These are phyloP conservation scores for Kryptolebias ocellatus DNA, from an alignment of 2,797 vertebrate species.

Conservation along the genomic window DNA sequence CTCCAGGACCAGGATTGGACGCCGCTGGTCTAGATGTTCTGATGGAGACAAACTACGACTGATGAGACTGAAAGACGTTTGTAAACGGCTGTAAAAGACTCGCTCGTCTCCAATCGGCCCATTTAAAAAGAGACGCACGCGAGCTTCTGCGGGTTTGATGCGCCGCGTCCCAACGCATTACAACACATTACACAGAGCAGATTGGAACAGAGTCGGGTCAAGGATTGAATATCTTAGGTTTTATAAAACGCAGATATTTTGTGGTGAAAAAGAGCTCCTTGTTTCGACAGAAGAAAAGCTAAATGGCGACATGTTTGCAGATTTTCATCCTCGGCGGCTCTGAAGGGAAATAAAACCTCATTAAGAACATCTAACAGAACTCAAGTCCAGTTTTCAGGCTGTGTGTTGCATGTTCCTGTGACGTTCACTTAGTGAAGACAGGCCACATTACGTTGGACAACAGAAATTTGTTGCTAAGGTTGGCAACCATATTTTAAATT, in stretches of 20 bases:
- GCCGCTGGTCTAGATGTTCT: neutral
- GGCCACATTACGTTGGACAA: no score
- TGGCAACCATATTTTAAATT: no score
- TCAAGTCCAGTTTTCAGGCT: no score
- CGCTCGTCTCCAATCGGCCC: rapidly evolving
- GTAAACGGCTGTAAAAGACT: neutral
- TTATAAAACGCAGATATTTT: neutral
- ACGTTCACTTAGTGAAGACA: no score
- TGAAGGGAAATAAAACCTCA: slow-evolving; percentile 23
- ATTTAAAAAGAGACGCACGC: neutral
- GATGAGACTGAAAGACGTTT: slow-evolving; percentile 22
- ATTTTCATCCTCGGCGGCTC: slow-evolving; percentile 17
- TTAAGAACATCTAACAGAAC: neutral
- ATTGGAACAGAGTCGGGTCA: slow-evolving; percentile 1
- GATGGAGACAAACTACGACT: slow-evolving; percentile 27
- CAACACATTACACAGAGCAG: slow-evolving; percentile 6
- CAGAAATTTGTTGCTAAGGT: no score
- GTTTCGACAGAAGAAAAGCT: slow-evolving; percentile 32
- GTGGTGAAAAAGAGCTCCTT: neutral
- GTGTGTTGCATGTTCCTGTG: no score
- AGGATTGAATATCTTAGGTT: slow-evolving; percentile 9
- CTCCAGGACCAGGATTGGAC: no score
- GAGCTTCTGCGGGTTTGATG: slow-evolving; percentile 15
- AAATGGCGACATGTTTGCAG: slow-evolving; percentile 26
- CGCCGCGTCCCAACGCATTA: slow-evolving; percentile 13